phyloP scores from a whole-genome alignment of 2,797 vertebrate species.

The Stomatorhinus walkeri region DNA sequence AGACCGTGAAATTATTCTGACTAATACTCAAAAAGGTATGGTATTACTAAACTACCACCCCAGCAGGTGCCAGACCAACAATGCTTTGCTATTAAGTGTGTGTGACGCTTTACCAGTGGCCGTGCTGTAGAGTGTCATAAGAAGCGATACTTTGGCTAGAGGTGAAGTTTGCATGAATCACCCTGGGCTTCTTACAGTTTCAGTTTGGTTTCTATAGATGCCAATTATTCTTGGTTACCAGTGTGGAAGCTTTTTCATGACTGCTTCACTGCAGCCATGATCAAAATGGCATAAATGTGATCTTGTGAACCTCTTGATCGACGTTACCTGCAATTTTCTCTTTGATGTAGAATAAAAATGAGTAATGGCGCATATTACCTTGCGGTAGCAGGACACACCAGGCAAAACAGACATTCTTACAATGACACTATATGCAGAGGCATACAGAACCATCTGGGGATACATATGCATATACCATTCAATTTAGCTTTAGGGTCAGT shows the following conservation, averaged over 20 bases:
- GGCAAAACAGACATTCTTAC: neutral
- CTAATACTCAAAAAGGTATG: neutral
- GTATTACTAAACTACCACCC: neutral
- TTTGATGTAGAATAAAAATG: conserved; percentile 3
- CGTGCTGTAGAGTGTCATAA: neutral
- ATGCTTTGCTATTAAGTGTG: neutral
- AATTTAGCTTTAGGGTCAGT: neutral
- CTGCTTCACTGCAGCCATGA: neutral
- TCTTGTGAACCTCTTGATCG: neutral
- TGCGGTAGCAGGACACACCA: neutral
- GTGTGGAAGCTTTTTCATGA: neutral
- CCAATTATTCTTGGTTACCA: neutral
- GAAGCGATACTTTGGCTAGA: neutral
- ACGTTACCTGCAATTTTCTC: neutral
- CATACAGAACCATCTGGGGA: neutral
- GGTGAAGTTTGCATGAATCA: neutral
- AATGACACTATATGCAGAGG: neutral
- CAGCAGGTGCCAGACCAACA: neutral
- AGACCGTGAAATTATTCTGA: neutral
- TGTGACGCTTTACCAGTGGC: neutral
- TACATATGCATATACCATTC: neutral
- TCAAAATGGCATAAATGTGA: neutral
- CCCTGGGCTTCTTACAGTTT: neutral
- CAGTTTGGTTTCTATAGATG: neutral
- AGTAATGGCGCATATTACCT: neutral